Evolutionary conservation across 2,113 vertebrate species (phyloP), one percentile per base, ranked within the genome.

Genomic region (Dicrurus megarhynchus): DNA sequence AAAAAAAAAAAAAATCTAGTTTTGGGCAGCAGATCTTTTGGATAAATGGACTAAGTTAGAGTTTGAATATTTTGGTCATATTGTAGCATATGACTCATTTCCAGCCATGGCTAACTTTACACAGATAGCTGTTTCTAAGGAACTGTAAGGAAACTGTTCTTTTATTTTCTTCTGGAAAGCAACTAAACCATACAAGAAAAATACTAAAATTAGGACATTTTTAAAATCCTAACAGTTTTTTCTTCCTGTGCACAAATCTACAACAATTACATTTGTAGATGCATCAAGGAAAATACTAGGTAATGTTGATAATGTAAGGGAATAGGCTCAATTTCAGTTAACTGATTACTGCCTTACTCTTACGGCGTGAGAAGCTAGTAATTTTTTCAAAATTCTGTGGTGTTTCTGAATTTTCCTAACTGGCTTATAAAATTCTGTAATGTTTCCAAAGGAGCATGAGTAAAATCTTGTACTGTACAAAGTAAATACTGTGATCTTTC

Each of bases 81-180:
- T 20, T 35, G 21, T 23, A 64, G 53, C 1, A 0, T 42, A 8
- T n/a, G 26, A 42, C 15, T 63, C 1, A 6, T 69, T 76, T 55
- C 71, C 24, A 68, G 39, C 49, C 42, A 74, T 53, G 32, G 17
- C 42, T 56, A n/a, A 42, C n/a, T 73, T 52, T 53, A 41, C 32
- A 26, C 15, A 53, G 46, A 18, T 32, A 13, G 28, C 15, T 24
- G 22, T 78, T 93, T 71, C 50, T 91, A 24, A 42, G 75, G 20
- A 78, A 11, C 23, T 33, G 2, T 32, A 59, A 84, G 52, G 13
- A 42, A 91, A 53, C 32, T n/a, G 1, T 53, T 80, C 21, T 80
- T 81, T 27, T 81, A 39, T 41, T 67, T 85, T 60, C 12, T 47
- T 71, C 13, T 49, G 16, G 61, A 61, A 60, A 61, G 33, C 10